Conservation (phyloP, 2,113 vertebrate species). For the Crotalus helleri region DNA sequence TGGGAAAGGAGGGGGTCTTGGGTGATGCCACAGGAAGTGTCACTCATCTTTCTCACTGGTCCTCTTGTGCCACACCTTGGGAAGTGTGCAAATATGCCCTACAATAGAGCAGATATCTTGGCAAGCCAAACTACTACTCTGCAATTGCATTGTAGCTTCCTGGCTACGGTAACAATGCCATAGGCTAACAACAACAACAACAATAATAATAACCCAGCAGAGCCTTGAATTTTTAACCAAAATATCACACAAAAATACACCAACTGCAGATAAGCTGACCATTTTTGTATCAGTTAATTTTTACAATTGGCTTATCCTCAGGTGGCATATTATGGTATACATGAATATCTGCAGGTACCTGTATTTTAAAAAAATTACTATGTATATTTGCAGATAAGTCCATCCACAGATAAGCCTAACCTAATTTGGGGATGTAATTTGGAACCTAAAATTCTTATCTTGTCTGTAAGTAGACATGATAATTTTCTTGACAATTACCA, state of each 20-base stretch:
- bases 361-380: neutral
- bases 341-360: neutral
- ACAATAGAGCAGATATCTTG: no score
- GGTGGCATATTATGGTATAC: neutral
- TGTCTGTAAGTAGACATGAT: neutral
- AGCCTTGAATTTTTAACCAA: neutral
- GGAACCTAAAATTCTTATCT: neutral
- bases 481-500: neutral
- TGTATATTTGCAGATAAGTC: neutral
- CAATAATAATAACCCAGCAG: no score
- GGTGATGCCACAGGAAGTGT: no score
- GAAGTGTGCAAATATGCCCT: no score
- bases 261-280: neutral
- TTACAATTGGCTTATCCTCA: neutral
- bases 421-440: neutral
- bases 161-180: no score
- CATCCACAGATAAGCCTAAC: neutral
- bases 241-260: neutral
- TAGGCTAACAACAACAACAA: no score
- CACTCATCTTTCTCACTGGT: no score
- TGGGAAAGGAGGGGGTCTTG: no score
- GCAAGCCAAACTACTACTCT: no score
- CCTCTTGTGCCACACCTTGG: no score
- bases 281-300: neutral
- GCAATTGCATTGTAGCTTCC: no score